These are phyloP conservation scores for Myripristis jacobus DNA, from an alignment of 2,797 vertebrate species.

Conservation along the genomic window DNA sequence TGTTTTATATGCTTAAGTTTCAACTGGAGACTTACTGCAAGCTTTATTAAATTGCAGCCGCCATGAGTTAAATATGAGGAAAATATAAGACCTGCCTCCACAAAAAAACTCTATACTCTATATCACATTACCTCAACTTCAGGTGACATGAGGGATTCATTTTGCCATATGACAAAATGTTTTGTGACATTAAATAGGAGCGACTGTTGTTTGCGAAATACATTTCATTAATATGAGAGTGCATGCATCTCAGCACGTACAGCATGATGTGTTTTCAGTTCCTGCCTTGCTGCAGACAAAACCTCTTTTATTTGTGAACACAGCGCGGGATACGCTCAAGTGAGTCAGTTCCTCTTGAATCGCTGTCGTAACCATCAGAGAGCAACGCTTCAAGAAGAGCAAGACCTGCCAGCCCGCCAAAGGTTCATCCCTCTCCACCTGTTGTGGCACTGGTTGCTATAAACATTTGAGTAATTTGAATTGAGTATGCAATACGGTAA, in stretches of 20 bases:
- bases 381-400: constrained; percentile 70
- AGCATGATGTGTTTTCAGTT: constrained; percentile 1
- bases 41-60: constrained; percentile 62
- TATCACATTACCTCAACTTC: not conserved
- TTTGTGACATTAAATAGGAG: constrained; percentile 4
- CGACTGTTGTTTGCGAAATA: constrained; percentile 35
- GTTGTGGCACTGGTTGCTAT: constrained; percentile 98
- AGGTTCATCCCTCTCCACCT: constrained; percentile 81
- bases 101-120: not conserved
- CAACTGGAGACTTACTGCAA: constrained; percentile 59
- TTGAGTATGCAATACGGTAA: constrained; percentile 90
- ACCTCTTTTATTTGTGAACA: constrained; percentile 62
- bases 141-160: not conserved
- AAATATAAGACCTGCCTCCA: constrained; percentile 34
- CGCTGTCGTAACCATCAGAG: constrained; percentile 83
- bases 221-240: constrained; percentile 26
- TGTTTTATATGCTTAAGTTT: constrained; percentile 65
- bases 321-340: constrained; percentile 55
- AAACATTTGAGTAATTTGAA: constrained; percentile 92
- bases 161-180: not conserved
- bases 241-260: constrained; percentile 3
- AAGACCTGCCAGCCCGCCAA: constrained; percentile 69
- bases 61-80: constrained; percentile 34
- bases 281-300: constrained; percentile 64
- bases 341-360: constrained; percentile 79